These are phyloP conservation scores for Peromyscus melanophrys DNA, from an alignment of 2,797 vertebrate species.

Conservation along the genomic window DNA sequence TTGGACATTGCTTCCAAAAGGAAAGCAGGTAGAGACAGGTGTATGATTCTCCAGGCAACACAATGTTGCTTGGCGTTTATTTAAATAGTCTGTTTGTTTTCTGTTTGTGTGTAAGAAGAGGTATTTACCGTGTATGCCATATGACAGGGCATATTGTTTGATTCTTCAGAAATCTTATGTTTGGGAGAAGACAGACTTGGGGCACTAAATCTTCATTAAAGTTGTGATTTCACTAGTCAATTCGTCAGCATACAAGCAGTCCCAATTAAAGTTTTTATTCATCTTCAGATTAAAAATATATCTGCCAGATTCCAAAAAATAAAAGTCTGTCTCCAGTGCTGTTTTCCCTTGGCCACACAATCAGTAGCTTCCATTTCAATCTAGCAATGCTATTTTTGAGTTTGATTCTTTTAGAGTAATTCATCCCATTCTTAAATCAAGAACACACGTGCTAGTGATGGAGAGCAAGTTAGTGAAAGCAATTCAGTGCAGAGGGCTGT, in stretches of 20 bases:
- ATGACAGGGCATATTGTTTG: slow-evolving; percentile 44
- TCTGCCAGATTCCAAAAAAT: slow-evolving; percentile 60
- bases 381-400: slow-evolving; percentile 51
- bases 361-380: slow-evolving; percentile 51
- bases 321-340: background rate
- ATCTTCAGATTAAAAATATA: background rate
- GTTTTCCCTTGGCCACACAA: slow-evolving; percentile 2
- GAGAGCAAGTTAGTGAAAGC: background rate
- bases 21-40: slow-evolving; percentile 41
- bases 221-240: slow-evolving; percentile 43
- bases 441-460: background rate
- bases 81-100: slow-evolving; percentile 74
- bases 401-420: slow-evolving; percentile 56
- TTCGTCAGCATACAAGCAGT: background rate
- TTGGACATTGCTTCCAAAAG: slow-evolving; percentile 61
- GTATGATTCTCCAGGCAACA: background rate
- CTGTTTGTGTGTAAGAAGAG: slow-evolving; percentile 60
- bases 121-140: slow-evolving; percentile 72
- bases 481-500: slow-evolving; percentile 27
- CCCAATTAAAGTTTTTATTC: slow-evolving; percentile 68
- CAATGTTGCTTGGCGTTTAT: slow-evolving; percentile 57
- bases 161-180: slow-evolving; percentile 59
- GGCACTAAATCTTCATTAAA: slow-evolving; percentile 68
- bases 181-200: background rate
- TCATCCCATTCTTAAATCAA: slow-evolving; percentile 57